Conservation (phyloP, 2,797 vertebrate species). For the Oreochromis grahami region DNA sequence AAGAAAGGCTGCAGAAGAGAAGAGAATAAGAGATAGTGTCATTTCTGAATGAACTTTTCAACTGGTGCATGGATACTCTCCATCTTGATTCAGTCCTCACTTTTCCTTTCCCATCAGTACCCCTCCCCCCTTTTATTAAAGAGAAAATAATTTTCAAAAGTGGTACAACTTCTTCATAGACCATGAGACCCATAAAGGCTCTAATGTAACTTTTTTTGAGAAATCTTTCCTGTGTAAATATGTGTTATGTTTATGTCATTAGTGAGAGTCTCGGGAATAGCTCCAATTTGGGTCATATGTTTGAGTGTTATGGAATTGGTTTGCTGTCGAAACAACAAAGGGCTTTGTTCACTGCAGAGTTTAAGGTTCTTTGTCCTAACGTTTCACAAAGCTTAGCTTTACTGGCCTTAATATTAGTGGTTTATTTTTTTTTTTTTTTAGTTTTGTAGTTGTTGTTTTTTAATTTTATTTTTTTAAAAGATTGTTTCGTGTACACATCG, state of each 20-base stretch:
- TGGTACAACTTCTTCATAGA: not conserved
- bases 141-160: not conserved
- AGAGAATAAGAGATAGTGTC: constrained; percentile 38
- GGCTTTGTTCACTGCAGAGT: not conserved
- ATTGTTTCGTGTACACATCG: not conserved
- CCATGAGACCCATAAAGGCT: not conserved
- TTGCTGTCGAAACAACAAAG: not conserved
- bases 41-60: constrained; percentile 71
- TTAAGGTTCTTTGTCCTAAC: not conserved
- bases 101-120: constrained; percentile 4
- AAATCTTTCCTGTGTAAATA: not conserved
- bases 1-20: constrained; percentile 21
- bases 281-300: not conserved
- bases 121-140: not conserved
- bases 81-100: not conserved
- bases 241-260: not conserved
- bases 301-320: not conserved
- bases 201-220: not conserved
- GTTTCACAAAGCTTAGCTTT: not conserved
- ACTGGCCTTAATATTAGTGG: not conserved
- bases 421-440: not conserved
- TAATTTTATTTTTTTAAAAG: not conserved
- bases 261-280: not conserved
- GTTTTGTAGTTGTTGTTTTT: not conserved
- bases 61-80: constrained; percentile 38